Base-by-base conservation (phyloP, 2,888 invertebrate species). In the Perizoma affinitatum region DNA sequence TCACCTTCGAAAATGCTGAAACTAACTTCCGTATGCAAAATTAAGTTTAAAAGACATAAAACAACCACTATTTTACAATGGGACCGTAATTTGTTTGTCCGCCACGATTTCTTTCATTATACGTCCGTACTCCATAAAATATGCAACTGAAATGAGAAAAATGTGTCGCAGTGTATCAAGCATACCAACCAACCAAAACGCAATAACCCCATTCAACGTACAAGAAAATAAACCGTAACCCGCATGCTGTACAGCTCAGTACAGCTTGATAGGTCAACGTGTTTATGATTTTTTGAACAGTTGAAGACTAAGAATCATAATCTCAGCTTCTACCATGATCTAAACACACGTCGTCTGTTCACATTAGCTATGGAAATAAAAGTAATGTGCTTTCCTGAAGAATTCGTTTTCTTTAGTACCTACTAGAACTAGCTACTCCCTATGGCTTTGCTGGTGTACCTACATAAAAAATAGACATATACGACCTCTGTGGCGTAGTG, bases 81-180 rank as follows among this genome's bases (percentile, higher is more conserved):
- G 76, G 81, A 79, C 79, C 80, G 83, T 86, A 86, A 86, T 87
- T 86, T 87, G 84, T 89, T 86, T 85, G 83, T 83, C 78, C 80
- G 72, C 74, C 74, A 77, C 84, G 83, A 84, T 82, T 86, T 80
- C 84, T 86, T 86, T 87, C 89, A 89, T 90, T 90, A 89, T 82
- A 81, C 81, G 80, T 83, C 81, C 86, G 82, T 83, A 82, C 81
- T 81, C 81, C 83, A 88, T 90, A 88, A 90, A 90, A 88, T 90
- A 91, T 90, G 89, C 90, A 90, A 86, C 80, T 80, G 84, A 87
- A 88, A 90, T 87, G 87, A 89, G 90, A 90, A 90, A 90, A 90
- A 90, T 89, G 83, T 90, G 87, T 88, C 84, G 84, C 88, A 84
- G 80, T 80, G 80, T 83, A 80, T 82, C 78, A 77, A 75, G 76